Base-by-base conservation (phyloP, 2,888 invertebrate species). In the Gastrophysa polygoni region DNA sequence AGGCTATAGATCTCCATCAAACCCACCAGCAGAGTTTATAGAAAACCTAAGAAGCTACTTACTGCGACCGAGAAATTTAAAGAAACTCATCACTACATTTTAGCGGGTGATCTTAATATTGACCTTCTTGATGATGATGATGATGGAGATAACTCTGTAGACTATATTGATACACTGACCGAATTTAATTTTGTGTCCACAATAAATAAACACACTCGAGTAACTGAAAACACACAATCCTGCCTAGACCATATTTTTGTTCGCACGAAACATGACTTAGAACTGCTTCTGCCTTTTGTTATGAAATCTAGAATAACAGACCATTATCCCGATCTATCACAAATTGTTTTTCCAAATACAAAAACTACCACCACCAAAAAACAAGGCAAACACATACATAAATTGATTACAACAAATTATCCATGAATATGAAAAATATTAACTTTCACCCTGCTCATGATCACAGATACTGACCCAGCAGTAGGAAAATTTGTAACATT, bases 1-100 rank as follows among this genome's bases (percentile, higher is more conserved):
- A 20, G 52, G 52, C 32, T 52, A 52, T 32, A 52, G 52, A 52
- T 52, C 52, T 29, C 38, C 34, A 32, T 52, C 52, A 16, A 34
- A 32, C 34, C 34, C 32, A 52, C 52, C 52, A 18, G 11, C 38
- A 21, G 52, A 52, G 18, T 52, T 52, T 52, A 52, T 52, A 52
- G 52, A 52, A 34, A 52, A 52, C n/a, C 32, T 52, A 17, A 17
- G 18, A 52, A 52, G 38, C 52, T 52, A 52, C 17, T 16, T 52
- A 18, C 34, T 29, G n/a, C n/a, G 20, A 52, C 34, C n/a, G 20
- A 17, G 10, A 49, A 49, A 7, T 49, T 24, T 21, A 49, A 29
- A 11, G 16, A 49, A 29, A 49, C 49, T 21, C 14, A 49, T 29
- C 29, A 49, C 29, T 49, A 28, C 29, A 24, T 49, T 2, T 49